Percentiles rank a stretch among this genome's conserved stretches.
Evolutionary conservation across 2,888 invertebrate genomes (phyloP).

Genomic region (Saturnia japonica): DNA sequence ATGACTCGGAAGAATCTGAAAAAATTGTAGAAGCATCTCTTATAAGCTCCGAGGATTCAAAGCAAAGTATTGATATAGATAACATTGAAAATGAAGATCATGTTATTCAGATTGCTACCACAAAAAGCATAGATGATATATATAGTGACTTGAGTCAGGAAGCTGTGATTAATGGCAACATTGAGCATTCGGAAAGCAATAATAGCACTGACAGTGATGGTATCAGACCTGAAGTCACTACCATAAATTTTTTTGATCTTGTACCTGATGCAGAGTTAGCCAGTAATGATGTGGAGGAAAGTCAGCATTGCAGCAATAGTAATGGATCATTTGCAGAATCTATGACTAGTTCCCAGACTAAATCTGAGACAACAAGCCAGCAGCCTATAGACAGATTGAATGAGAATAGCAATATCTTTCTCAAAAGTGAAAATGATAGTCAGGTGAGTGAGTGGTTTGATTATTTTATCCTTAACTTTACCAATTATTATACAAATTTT

Average conservation of each 20-base stretch:
- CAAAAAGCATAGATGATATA: constrained; percentile 24
- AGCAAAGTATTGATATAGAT: constrained; percentile 21
- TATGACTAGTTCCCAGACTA: constrained; percentile 36
- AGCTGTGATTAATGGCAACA: constrained; percentile 24
- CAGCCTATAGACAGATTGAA: constrained; percentile 28
- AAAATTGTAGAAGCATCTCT: background rate
- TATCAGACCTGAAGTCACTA: background rate
- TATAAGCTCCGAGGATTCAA: background rate
- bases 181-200: constrained; percentile 32
- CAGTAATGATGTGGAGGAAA: constrained; percentile 33
- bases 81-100: constrained; percentile 35
- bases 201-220: constrained; percentile 25
- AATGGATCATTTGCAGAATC: constrained; percentile 47
- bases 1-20: background rate
- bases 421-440: constrained; percentile 1
- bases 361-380: constrained; percentile 38
- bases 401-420: constrained; percentile 34
- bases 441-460: background rate
- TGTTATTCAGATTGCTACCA: constrained; percentile 18
- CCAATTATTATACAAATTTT: background rate
- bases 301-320: constrained; percentile 42
- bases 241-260: constrained; percentile 22
- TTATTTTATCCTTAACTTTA: background rate
- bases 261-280: constrained; percentile 27
- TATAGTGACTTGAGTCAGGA: constrained; percentile 16